Percentiles rank a stretch among this genome's conserved stretches.
Conservation (phyloP, 2,888 invertebrate species). For the Acanthosepion esculentum region DNA sequence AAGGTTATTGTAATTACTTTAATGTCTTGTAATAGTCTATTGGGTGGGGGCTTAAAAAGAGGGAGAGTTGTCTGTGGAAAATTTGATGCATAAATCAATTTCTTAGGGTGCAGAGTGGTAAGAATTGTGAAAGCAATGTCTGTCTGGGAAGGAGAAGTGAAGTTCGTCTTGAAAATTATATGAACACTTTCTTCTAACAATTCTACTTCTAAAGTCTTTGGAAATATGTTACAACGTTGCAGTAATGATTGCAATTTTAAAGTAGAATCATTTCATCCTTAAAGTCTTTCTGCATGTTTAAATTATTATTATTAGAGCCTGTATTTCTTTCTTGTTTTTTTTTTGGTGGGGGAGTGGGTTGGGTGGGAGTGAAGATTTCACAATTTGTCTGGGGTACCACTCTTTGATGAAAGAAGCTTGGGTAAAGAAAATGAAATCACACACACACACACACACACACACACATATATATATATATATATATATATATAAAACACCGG, state of each 20-base stretch:
- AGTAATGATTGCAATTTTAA: background rate
- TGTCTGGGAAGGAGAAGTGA: background rate
- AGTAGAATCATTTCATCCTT: background rate
- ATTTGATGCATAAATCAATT: background rate
- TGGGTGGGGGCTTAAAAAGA: background rate
- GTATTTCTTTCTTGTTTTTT: background rate
- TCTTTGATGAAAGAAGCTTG: background rate
- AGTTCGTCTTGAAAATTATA: background rate
- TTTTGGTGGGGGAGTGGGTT: background rate
- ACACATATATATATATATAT: background rate
- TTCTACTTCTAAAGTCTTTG: background rate
- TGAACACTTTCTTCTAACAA: background rate
- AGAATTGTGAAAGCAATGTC: background rate
- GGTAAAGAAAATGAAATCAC: background rate
- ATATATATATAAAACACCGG: too few species aligned
- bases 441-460: background rate
- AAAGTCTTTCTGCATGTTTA: background rate
- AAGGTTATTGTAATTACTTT: conserved; percentile 23
- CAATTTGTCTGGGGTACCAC: background rate
- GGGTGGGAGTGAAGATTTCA: background rate
- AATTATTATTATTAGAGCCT: background rate
- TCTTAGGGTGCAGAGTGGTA: background rate
- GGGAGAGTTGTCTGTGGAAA: background rate
- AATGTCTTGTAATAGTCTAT: background rate
- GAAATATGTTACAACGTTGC: background rate